phyloP scores from a whole-genome alignment of 2,888 invertebrate genomes.

The Hyppa rectilinea region DNA sequence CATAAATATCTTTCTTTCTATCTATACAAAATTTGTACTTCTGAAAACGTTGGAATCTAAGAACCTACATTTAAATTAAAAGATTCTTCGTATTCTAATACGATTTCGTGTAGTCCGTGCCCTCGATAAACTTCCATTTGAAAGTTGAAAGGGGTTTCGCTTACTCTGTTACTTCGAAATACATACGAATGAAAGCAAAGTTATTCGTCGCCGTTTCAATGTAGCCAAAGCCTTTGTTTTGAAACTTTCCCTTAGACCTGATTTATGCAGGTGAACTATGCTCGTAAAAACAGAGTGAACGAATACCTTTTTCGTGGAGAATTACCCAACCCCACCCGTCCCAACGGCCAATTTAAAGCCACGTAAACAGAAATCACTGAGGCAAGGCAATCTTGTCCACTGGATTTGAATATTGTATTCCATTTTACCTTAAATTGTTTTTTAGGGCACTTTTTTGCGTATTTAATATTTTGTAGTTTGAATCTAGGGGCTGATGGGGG shows the following conservation, averaged over 20 bases:
- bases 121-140: constrained; percentile 22
- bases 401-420: constrained; percentile 53
- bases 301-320: constrained; percentile 56
- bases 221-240: constrained; percentile 46
- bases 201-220: constrained; percentile 31
- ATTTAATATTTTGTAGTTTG: constrained; percentile 1
- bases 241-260: constrained; percentile 50
- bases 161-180: constrained; percentile 16
- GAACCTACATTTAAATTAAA: background rate
- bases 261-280: constrained; percentile 61
- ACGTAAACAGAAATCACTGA: constrained; percentile 63
- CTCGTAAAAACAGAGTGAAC: constrained; percentile 63
- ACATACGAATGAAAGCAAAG: constrained; percentile 39
- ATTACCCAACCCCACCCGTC: constrained; percentile 42
- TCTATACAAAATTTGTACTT: background rate
- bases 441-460: constrained; percentile 29
- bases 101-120: background rate
- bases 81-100: constrained; percentile 5
- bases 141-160: constrained; percentile 17
- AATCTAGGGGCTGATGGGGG: background rate
- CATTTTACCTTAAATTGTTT: constrained; percentile 38
- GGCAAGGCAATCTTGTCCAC: constrained; percentile 40
- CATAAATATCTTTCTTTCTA: too few species aligned
- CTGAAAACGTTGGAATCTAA: too few species aligned
- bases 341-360: constrained; percentile 60